Percentiles rank a stretch among this genome's conserved stretches.
phyloP scores from a whole-genome alignment of 1,140 invertebrate species.

The Kradibia gibbosae region DNA sequence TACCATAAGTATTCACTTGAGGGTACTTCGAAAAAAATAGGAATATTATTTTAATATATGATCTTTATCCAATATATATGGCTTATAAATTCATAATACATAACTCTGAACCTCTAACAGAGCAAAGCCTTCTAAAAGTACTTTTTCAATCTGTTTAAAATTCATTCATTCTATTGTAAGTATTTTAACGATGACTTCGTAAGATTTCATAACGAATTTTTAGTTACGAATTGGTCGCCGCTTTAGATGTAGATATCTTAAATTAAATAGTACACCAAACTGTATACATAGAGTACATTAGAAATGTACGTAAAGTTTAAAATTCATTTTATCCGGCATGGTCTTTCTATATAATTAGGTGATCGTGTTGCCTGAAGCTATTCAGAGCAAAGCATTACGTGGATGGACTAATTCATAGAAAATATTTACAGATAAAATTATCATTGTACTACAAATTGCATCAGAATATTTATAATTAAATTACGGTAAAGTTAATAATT shows the following conservation, averaged over 20 bases:
- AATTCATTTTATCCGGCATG: conserved; percentile 5
- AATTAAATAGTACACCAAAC: not conserved
- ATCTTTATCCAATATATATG: not conserved
- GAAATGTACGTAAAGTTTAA: conserved; percentile 12
- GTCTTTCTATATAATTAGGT: not conserved
- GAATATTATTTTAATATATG: not conserved
- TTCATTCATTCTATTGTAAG: conserved; percentile 16
- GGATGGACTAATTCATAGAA: not conserved
- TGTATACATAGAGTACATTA: not conserved
- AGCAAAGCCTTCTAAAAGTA: not conserved
- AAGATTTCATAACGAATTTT: conserved; percentile 6
- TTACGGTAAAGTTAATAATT: too few relatives aligned
- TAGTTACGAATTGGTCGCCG: not conserved
- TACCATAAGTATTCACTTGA: not conserved
- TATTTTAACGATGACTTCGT: not conserved
- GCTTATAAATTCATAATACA: conserved; percentile 10
- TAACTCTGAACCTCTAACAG: not conserved
- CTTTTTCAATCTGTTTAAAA: not conserved
- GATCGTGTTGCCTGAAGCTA: not conserved
- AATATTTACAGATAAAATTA: not conserved
- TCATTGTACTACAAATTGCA: not conserved
- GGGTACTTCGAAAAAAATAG: not conserved
- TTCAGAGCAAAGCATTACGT: not conserved
- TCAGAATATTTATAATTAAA: too few relatives aligned
- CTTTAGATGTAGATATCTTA: not conserved